These are phyloP conservation scores for Petroica traversi DNA, from an alignment of 2,113 vertebrate genomes.

Conservation along the genomic window DNA sequence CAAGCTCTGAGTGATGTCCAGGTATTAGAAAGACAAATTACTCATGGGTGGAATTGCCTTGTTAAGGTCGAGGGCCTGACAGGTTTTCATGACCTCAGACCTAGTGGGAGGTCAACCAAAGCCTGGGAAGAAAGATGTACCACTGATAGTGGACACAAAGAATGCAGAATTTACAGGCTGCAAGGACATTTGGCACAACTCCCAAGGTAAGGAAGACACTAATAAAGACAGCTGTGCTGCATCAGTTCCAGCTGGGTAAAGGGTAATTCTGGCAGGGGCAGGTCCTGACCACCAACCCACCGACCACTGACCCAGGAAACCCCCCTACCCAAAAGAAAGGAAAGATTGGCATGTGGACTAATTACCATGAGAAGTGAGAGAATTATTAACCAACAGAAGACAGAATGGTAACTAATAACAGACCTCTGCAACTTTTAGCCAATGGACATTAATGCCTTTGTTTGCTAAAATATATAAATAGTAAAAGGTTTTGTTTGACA, in stretches of 20 bases:
- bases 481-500: background rate
- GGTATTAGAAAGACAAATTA: background rate
- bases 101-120: background rate
- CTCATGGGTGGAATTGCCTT: background rate
- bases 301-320: background rate
- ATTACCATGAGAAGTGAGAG: background rate
- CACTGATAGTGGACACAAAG: background rate
- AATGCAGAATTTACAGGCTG: background rate
- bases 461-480: background rate
- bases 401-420: background rate
- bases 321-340: background rate
- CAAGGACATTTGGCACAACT: background rate
- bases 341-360: background rate
- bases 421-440: background rate
- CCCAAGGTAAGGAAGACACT: background rate
- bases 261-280: background rate
- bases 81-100: background rate
- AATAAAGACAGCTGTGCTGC: background rate
- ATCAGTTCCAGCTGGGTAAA: background rate
- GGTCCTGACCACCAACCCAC: fast-evolving
- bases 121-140: background rate
- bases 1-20: background rate
- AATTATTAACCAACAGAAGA: background rate
- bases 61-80: background rate
- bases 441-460: background rate